Conservation (phyloP, 2,113 vertebrate species). For the Lepisosteus osseus region DNA sequence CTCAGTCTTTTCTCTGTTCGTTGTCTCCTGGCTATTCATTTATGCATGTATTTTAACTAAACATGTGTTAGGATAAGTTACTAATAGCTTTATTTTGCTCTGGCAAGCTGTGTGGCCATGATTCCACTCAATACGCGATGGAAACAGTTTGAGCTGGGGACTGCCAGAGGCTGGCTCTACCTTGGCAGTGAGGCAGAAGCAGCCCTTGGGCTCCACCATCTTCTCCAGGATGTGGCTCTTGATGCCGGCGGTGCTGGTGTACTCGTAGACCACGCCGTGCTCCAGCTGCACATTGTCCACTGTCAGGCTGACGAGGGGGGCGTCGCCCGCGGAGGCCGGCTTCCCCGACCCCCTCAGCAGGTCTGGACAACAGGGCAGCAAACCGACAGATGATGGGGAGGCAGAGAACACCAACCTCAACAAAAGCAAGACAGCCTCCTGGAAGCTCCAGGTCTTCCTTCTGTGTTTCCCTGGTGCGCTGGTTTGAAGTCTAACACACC, state of each 20-base stretch:
- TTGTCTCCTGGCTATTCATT: no score
- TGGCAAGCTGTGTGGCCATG: no score
- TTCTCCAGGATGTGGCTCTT: constrained; percentile 92
- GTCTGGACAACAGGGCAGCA: constrained; percentile 12
- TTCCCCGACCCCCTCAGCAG: constrained; percentile 34
- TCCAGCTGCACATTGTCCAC: constrained; percentile 92
- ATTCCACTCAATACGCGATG: no score
- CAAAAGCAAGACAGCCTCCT: not conserved
- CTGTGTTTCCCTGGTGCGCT: no score
- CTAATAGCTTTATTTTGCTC: no score
- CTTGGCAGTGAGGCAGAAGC: constrained; percentile 91
- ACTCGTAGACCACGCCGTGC: constrained; percentile 91
- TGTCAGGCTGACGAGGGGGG: constrained; percentile 77
- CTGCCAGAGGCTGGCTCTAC: constrained; percentile 47
- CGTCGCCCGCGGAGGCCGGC: constrained; percentile 50
- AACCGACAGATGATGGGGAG: not conserved
- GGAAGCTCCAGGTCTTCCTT: no score
- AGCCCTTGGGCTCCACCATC: constrained; percentile 87
- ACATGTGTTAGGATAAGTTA: no score
- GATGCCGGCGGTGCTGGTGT: constrained; percentile 85
- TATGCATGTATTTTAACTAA: no score
- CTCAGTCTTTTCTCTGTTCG: no score
- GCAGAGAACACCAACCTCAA: not conserved
- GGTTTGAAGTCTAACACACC: no score
- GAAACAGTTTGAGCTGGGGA: no score